Evolutionary conservation across 2,888 invertebrate species (phyloP).

Genomic region (Pheosia tremula): DNA sequence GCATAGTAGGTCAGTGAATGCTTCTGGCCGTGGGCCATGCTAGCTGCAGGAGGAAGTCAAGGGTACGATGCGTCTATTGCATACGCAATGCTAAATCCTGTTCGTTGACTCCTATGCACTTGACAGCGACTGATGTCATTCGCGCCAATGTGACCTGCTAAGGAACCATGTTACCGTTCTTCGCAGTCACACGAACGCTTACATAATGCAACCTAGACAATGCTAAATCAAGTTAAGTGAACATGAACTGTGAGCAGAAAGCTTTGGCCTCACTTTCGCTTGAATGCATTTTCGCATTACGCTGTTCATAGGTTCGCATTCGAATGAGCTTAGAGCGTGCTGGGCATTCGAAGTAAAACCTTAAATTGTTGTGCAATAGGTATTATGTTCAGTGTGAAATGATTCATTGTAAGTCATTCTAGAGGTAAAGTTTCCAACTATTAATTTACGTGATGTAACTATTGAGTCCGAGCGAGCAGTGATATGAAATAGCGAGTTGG

Average conservation of each 20-base stretch:
- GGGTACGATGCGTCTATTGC: conserved; percentile 69
- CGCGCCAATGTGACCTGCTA: conserved; percentile 79
- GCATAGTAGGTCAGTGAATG: conserved; percentile 73
- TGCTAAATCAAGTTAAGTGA: conserved; percentile 56
- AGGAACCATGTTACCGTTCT: conserved; percentile 79
- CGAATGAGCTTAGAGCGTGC: conserved; percentile 46
- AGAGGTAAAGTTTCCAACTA: conserved; percentile 49
- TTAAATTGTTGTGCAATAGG: conserved; percentile 43
- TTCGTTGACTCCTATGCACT: conserved; percentile 79
- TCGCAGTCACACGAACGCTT: conserved; percentile 72
- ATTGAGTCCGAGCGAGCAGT: conserved; percentile 61
- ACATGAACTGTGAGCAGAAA: conserved; percentile 59
- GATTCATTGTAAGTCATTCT: conserved; percentile 44
- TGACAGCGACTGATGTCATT: conserved; percentile 80
- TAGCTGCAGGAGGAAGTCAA: conserved; percentile 70
- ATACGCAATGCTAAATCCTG: conserved; percentile 78
- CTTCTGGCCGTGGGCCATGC: conserved; percentile 70
- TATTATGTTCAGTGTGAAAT: conserved; percentile 38
- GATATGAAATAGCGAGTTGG: conserved; percentile 61
- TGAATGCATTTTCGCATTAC: conserved; percentile 49
- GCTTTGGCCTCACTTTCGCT: conserved; percentile 72
- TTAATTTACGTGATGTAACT: conserved; percentile 79
- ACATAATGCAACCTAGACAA: conserved; percentile 77
- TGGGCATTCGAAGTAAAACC: conserved; percentile 44
- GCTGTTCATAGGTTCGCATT: conserved; percentile 56